Conservation (phyloP, 2,888 invertebrate genomes). For the Cryptocephalus moraei region DNA sequence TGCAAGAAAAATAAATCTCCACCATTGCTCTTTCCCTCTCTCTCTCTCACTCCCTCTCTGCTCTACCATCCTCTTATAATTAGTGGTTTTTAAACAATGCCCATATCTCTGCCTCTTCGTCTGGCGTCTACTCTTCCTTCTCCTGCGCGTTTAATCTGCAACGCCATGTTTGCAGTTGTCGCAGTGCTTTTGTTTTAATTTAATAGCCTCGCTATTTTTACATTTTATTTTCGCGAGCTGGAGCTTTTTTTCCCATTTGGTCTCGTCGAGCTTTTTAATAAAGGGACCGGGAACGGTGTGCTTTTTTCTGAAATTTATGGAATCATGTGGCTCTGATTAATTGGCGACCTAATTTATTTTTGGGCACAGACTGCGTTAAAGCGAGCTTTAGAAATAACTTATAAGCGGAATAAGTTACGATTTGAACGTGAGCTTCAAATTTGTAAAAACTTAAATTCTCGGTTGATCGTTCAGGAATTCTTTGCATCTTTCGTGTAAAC, state of each 20-base stretch:
- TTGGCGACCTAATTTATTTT: not conserved
- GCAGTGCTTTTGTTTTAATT: constrained; percentile 29
- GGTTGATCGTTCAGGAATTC: no score
- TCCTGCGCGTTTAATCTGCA: constrained; percentile 12
- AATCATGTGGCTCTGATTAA: not conserved
- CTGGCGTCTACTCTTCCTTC: not conserved
- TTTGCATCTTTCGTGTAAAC: no score
- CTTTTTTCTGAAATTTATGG: not conserved
- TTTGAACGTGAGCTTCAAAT: no score
- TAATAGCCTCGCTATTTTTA: constrained; percentile 27
- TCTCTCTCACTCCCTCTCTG: constrained; percentile 14
- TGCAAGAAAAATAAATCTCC: constrained; percentile 41
- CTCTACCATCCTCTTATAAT: constrained; percentile 36
- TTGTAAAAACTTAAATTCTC: no score
- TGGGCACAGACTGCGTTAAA: no score
- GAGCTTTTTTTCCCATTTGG: not conserved
- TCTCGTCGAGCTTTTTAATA: not conserved
- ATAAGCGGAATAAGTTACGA: no score
- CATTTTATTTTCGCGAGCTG: constrained; percentile 16
- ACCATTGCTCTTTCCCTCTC: constrained; percentile 12
- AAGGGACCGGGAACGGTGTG: not conserved
- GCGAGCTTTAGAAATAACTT: no score
- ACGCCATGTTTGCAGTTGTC: constrained; percentile 22
- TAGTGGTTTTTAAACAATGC: constrained; percentile 41
- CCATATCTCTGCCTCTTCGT: constrained; percentile 16